A percentile compares a stretch with the other conserved stretches of the same genome.
phyloP scores from a whole-genome alignment of 2,113 vertebrate genomes.

The Anarrhichthys ocellatus region DNA sequence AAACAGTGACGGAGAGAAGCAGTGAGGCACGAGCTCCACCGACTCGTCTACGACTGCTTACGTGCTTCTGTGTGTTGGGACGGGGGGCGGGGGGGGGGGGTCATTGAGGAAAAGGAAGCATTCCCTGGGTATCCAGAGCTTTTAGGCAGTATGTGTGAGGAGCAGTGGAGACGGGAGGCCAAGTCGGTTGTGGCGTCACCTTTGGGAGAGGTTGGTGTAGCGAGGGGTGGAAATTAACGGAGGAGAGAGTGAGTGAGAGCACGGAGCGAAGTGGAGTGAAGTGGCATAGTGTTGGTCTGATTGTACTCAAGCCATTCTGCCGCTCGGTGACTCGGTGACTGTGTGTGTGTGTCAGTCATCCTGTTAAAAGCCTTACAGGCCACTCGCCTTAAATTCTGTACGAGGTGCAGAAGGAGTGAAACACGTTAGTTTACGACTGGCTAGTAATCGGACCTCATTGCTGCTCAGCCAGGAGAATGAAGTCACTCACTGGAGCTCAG shows the following conservation, averaged over 20 bases:
- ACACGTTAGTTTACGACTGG: constrained; percentile 65
- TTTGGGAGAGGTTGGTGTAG: constrained; percentile 33
- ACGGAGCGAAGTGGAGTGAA: constrained; percentile 52
- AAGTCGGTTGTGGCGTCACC: constrained; percentile 24
- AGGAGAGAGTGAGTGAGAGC: constrained; percentile 28
- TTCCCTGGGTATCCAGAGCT: constrained; percentile 67
- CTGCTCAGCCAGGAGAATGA: constrained; percentile 55
- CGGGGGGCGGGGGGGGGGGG: not conserved
- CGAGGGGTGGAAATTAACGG: not conserved
- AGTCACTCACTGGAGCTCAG: constrained; percentile 9
- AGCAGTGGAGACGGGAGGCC: constrained; percentile 22
- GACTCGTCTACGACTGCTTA: constrained; percentile 24
- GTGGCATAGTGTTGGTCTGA: constrained; percentile 59
- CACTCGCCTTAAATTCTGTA: constrained; percentile 65
- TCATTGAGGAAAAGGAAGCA: constrained; percentile 39
- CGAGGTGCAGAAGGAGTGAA: constrained; percentile 39
- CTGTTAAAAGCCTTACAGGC: constrained; percentile 77
- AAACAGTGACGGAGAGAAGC: constrained; percentile 14
- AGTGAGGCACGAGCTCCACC: constrained; percentile 23
- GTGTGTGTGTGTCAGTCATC: not conserved
- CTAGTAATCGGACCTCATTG: constrained; percentile 74
- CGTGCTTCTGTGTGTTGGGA: constrained; percentile 30
- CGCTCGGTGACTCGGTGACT: constrained; percentile 62
- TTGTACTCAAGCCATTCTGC: constrained; percentile 75
- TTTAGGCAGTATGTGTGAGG: constrained; percentile 66